A percentile compares a stretch with the other conserved stretches of the same genome.
These are phyloP conservation scores for Brachionus plicatilis DNA, from an alignment of 1,140 invertebrate genomes.

Conservation along the genomic window DNA sequence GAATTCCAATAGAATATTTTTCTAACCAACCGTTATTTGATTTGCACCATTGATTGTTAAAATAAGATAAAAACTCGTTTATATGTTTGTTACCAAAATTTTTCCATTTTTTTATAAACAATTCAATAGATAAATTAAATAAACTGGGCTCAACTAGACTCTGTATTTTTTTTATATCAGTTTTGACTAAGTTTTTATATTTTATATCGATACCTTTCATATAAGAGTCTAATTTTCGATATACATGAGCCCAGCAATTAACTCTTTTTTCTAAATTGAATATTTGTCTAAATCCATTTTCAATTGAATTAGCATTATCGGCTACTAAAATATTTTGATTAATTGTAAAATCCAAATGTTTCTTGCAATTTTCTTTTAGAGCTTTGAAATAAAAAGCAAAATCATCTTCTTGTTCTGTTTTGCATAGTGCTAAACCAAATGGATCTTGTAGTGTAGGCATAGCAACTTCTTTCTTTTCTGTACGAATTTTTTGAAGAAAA, in stretches of 20 bases:
- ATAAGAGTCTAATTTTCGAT: not conserved
- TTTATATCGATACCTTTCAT: not conserved
- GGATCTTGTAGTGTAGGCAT: too few species aligned
- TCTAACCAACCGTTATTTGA: too few species aligned
- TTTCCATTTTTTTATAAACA: not conserved
- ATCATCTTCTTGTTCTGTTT: not conserved
- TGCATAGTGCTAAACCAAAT: too few species aligned
- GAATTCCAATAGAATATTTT: too few species aligned
- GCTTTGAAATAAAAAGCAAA: not conserved
- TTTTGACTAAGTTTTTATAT: not conserved
- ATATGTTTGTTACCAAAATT: not conserved
- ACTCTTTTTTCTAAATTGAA: not conserved
- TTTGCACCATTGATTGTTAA: too few species aligned
- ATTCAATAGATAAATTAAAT: not conserved
- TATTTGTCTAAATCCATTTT: not conserved
- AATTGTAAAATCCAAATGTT: not conserved
- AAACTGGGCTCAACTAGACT: not conserved
- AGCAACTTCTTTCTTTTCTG: too few species aligned
- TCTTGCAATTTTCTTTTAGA: not conserved
- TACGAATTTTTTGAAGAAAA: too few species aligned
- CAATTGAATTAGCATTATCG: not conserved
- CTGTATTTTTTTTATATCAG: not conserved
- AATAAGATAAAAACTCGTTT: not conserved
- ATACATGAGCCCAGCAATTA: not conserved
- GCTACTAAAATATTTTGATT: not conserved